Evolutionary conservation across 2,888 invertebrate genomes (phyloP), one percentile per base, ranked within the genome.

Genomic region (Conistra vaccinii): DNA sequence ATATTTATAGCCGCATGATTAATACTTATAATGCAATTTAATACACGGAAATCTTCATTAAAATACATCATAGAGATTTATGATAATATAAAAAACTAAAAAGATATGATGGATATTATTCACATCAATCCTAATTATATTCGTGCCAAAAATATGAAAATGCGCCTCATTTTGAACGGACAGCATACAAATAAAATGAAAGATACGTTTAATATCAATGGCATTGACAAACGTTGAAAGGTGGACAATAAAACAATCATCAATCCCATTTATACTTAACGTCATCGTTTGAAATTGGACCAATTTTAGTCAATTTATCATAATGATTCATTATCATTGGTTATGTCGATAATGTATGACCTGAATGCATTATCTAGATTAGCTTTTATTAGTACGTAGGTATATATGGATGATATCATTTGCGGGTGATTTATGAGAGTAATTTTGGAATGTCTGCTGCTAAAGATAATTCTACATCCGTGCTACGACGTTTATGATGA

Each of bases 321-420:
- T 73, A 67, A 76, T 85, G 83, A 85, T 85, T 85, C 77, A 85
- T 85, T 81, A 84, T 81, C 78, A 65, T 81, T 81, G 78, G 71
- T 74, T 71, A 62, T 60, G 71, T 81, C 60, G 80, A 76, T 83
- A 85, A 79, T 79, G 77, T 65, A 63, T 73, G 83, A 77, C 85
- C 83, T 80, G 72, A 65, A 84, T 85, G 85, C 76, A 82, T 76
- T 85, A 82, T 80, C 83, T 77, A 80, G 85, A 84, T 85, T 76
- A 82, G 71, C 68, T 85, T 74, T 80, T 85, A 85, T 84, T 85
- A 66, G 71, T 72, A 17, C 29, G 45, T 68, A 51, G 69, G 53
- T 68, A 58, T 73, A 74, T 81, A 61, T 71, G 69, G 58, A 76
- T 70, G 57, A 82, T 82, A 80, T 78, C 45, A 62, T 71, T 80